These are phyloP conservation scores for Hydriomena furcata DNA, from an alignment of 2,888 invertebrate genomes.

Conservation along the genomic window DNA sequence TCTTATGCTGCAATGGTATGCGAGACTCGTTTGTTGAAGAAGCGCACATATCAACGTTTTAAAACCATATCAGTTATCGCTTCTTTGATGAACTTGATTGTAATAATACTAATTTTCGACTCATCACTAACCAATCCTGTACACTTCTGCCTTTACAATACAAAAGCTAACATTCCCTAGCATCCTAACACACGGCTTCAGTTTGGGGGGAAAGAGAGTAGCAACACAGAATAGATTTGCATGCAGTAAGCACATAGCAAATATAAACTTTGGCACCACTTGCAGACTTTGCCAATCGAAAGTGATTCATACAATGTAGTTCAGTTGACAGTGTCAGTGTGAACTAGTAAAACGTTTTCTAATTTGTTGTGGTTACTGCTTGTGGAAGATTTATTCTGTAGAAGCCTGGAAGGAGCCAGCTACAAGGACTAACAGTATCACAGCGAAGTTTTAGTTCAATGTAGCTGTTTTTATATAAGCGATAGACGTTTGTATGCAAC, in stretches of 20 bases:
- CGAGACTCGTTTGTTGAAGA: constrained; percentile 19
- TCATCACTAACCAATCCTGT: constrained; percentile 76
- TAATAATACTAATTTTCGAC: constrained; percentile 75
- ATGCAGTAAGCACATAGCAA: neutral
- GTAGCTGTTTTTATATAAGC: constrained; percentile 59
- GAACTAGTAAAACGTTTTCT: too few relatives aligned
- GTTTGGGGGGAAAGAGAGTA: constrained; percentile 42
- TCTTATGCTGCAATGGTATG: constrained; percentile 37
- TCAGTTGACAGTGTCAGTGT: too few relatives aligned
- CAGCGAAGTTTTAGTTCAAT: constrained; percentile 54
- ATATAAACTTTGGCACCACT: neutral
- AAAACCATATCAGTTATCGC: constrained; percentile 8
- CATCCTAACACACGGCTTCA: constrained; percentile 43
- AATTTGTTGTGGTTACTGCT: neutral
- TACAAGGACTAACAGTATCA: constrained; percentile 49
- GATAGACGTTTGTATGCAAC: constrained; percentile 82
- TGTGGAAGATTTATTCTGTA: constrained; percentile 12
- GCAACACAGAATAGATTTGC: constrained; percentile 35
- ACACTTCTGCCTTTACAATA: constrained; percentile 58
- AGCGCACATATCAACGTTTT: constrained; percentile 15
- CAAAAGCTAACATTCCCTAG: constrained; percentile 67
- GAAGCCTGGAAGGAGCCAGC: constrained; percentile 51
- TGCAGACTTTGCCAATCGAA: too few relatives aligned
- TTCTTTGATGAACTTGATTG: constrained; percentile 26
- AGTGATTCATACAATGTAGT: too few relatives aligned